phyloP scores from a whole-genome alignment of 2,888 invertebrate genomes.

The Leucoma salicis region DNA sequence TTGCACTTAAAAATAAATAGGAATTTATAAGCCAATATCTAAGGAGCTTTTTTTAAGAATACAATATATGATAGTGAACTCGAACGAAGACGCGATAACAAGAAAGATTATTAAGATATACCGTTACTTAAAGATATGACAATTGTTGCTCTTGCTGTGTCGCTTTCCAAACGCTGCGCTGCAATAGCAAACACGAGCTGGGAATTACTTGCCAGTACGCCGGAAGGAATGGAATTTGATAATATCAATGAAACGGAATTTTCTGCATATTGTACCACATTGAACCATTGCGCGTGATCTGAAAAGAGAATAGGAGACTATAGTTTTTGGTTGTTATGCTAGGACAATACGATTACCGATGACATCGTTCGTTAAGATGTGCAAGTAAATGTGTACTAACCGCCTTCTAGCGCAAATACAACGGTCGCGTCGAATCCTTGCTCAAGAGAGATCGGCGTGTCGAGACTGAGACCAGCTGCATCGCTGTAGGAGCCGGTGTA shows the following conservation, averaged over 20 bases:
- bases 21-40: too few species aligned
- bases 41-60: too few species aligned
- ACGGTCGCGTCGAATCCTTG: slow-evolving; percentile 35
- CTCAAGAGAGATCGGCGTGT: slow-evolving; percentile 27
- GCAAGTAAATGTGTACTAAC: slow-evolving; percentile 17
- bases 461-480: slow-evolving; percentile 25
- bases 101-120: too few species aligned
- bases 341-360: not conserved
- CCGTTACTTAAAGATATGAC: slow-evolving; percentile 27
- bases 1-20: too few species aligned
- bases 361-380: too few species aligned
- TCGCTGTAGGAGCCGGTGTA: slow-evolving; percentile 38
- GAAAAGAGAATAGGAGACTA: slow-evolving; percentile 10
- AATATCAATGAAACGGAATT: slow-evolving; percentile 11
- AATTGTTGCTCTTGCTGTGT: slow-evolving; percentile 25
- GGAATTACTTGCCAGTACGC: slow-evolving; percentile 21
- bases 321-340: not conserved
- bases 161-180: slow-evolving; percentile 24
- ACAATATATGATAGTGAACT: too few species aligned
- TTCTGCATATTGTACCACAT: slow-evolving; percentile 1
- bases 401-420: slow-evolving; percentile 37
- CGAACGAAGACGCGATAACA: too few species aligned
- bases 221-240: slow-evolving; percentile 14
- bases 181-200: slow-evolving; percentile 7
- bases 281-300: slow-evolving; percentile 39